A percentile compares a stretch with the other conserved stretches of the same genome.
Conservation (phyloP, 2,113 vertebrate species). For the Dasypus novemcinctus region DNA sequence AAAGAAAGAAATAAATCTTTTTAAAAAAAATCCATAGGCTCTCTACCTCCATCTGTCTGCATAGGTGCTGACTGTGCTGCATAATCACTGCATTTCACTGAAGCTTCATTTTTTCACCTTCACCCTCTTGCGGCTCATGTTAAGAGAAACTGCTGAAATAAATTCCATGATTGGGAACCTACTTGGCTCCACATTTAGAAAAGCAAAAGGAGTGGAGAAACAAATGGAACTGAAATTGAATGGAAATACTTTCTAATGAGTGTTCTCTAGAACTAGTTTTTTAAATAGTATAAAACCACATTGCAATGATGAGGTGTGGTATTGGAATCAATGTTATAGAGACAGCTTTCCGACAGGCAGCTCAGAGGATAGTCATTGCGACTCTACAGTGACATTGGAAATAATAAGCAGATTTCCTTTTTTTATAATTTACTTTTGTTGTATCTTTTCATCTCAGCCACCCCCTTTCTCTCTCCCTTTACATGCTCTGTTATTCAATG, state of each 20-base stretch:
- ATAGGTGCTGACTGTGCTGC: accelerated
- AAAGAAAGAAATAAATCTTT: too few species aligned
- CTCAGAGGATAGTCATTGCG: accelerated
- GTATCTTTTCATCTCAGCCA: too few species aligned
- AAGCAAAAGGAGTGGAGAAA: neutral
- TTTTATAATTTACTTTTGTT: neutral
- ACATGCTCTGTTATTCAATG: neutral
- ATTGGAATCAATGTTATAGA: accelerated
- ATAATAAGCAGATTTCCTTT: neutral
- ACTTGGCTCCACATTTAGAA: neutral
- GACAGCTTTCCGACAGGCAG: too few species aligned
- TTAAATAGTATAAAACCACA: too few species aligned
- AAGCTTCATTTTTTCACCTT: neutral
- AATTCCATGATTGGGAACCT: neutral
- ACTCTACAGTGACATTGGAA: accelerated
- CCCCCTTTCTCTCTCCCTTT: accelerated
- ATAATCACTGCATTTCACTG: accelerated
- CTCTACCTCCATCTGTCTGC: accelerated
- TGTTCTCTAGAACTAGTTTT: neutral
- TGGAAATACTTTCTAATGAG: neutral
- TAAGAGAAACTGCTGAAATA: neutral
- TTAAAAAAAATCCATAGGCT: too few species aligned
- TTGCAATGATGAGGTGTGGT: accelerated
- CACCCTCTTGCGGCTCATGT: accelerated
- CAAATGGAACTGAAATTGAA: neutral